Conservation (phyloP, 2,888 invertebrate species). For the Galerucella pusilla region DNA sequence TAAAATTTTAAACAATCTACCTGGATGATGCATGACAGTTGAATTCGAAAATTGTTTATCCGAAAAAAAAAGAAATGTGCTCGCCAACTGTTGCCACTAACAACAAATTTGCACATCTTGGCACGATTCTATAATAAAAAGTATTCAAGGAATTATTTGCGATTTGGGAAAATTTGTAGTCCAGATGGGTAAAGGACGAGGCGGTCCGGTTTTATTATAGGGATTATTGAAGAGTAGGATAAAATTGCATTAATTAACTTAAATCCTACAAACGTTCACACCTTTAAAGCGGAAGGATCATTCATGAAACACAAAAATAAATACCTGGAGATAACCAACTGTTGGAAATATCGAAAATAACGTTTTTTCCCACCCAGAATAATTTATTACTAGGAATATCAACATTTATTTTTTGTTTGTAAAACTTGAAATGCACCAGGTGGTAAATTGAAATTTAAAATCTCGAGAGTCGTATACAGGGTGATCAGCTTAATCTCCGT, state of each 20-base stretch:
- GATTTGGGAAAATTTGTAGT: conserved; percentile 23
- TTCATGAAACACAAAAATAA: background rate
- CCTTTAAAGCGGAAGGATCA: conserved; percentile 14
- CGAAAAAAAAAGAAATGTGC: conserved; percentile 17
- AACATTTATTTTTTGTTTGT: too few relatives aligned
- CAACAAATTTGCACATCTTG: conserved; percentile 24
- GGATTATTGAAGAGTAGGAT: conserved; percentile 5
- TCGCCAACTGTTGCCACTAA: conserved; percentile 25
- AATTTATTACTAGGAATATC: background rate
- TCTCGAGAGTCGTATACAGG: too few relatives aligned
- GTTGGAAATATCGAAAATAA: too few relatives aligned
- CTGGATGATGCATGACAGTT: too few relatives aligned
- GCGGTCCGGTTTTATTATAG: conserved; percentile 16
- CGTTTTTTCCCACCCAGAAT: background rate
- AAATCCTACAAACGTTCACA: conserved; percentile 11
- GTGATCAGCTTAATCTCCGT: too few relatives aligned
- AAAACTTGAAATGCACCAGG: too few relatives aligned
- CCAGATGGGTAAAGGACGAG: conserved; percentile 27
- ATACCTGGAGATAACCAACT: background rate
- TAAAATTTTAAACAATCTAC: too few relatives aligned
- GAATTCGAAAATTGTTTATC: too few relatives aligned
- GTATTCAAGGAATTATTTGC: conserved; percentile 27
- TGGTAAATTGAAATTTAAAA: too few relatives aligned
- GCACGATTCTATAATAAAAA: conserved; percentile 37
- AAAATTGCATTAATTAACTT: conserved; percentile 27